These are phyloP conservation scores for Neotoma lepida DNA, from an alignment of 2,113 vertebrate species.

Conservation along the genomic window DNA sequence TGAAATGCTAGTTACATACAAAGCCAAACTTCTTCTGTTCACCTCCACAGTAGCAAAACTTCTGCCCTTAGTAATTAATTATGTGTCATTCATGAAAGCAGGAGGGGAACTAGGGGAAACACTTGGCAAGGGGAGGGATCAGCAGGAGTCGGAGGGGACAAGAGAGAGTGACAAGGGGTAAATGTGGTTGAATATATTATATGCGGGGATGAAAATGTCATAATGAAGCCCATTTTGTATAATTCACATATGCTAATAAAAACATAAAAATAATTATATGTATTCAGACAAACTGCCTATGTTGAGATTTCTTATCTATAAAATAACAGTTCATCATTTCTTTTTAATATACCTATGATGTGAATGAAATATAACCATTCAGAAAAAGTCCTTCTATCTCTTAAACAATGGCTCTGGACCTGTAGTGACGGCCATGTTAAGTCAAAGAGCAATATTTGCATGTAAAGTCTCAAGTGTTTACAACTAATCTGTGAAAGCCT, in stretches of 20 bases:
- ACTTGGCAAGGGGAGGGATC: neutral
- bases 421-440: neutral
- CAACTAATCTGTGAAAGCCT: conserved; percentile 42
- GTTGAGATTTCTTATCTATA: conserved; percentile 28
- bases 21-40: conserved; percentile 17
- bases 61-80: conserved; percentile 10
- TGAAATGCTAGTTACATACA: conserved; percentile 53
- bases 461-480: conserved; percentile 41
- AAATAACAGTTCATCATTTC: neutral
- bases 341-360: neutral
- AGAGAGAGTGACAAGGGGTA: neutral
- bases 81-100: neutral
- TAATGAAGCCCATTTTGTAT: neutral
- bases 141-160: neutral
- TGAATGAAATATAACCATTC: neutral
- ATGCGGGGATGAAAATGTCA: neutral
- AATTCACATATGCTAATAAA: neutral
- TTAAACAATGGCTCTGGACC: neutral
- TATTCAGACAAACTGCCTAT: neutral
- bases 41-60: conserved; percentile 18
- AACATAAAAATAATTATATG: neutral
- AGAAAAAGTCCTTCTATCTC: neutral
- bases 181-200: no score
- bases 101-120: no score
- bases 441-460: conserved; percentile 50